Conservation (phyloP, 2,888 invertebrate genomes). For the Rhynchonema sp. region DNA sequence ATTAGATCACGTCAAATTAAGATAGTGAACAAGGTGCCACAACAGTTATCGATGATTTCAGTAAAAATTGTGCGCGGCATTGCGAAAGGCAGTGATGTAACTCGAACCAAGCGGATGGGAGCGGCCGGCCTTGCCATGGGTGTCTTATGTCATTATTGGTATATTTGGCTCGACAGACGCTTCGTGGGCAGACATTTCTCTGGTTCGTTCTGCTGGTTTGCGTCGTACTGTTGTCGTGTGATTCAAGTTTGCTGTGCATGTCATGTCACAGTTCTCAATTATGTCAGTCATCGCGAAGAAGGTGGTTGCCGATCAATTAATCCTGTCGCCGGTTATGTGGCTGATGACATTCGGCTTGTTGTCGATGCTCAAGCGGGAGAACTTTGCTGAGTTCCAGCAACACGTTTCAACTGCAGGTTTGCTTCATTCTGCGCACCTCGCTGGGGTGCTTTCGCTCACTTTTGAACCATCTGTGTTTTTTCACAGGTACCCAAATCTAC, state of each 20-base stretch:
- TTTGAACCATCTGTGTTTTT: too few species aligned
- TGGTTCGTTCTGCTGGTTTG: not conserved
- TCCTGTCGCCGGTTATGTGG: conserved; percentile 63
- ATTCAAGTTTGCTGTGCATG: not conserved
- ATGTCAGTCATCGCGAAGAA: conserved; percentile 47
- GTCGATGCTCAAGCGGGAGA: conserved; percentile 48
- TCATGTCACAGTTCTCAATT: not conserved
- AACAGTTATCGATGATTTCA: too few species aligned
- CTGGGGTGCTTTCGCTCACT: not conserved
- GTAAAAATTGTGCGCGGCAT: not conserved
- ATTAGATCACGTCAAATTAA: too few species aligned
- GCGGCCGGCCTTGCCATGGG: conserved; percentile 57
- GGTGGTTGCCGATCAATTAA: conserved; percentile 56
- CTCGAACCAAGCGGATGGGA: conserved; percentile 41
- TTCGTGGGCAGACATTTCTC: conserved; percentile 22
- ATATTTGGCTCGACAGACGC: conserved; percentile 48
- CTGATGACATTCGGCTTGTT: conserved; percentile 54
- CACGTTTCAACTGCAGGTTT: conserved; percentile 39
- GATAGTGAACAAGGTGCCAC: too few species aligned
- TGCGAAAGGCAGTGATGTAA: not conserved
- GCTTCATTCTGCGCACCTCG: not conserved
- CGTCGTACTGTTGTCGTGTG: not conserved
- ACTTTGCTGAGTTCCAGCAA: conserved; percentile 40
- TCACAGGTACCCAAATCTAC: conserved; percentile 35
- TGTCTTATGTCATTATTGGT: conserved; percentile 65